These are phyloP conservation scores for Glaucomys volans DNA, from an alignment of 2,113 vertebrate genomes.

Conservation along the genomic window DNA sequence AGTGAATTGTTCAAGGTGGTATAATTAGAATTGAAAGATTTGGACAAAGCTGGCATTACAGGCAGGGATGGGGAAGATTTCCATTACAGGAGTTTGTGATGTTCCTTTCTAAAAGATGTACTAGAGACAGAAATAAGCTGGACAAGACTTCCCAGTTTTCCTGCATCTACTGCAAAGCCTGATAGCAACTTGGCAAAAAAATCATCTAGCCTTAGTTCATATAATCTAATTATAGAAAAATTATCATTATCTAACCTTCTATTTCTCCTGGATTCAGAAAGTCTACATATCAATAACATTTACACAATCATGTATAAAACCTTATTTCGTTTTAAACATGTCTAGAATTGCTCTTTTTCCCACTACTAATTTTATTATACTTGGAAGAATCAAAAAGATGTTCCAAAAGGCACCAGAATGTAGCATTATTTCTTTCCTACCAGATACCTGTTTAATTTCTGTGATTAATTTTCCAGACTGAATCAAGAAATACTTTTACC, in stretches of 20 bases:
- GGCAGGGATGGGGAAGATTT: neutral
- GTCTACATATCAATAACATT: neutral
- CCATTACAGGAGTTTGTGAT: neutral
- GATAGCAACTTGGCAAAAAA: neutral
- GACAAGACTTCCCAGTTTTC: neutral
- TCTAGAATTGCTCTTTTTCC: neutral
- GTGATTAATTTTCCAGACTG: conserved; percentile 36
- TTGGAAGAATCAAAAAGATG: neutral
- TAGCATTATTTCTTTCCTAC: neutral
- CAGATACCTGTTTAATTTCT: conserved; percentile 44
- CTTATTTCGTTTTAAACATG: conserved; percentile 14
- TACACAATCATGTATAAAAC: too few species aligned
- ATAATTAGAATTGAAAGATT: conserved; percentile 7
- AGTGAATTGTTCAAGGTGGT: neutral
- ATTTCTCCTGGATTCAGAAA: conserved; percentile 1
- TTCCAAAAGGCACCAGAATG: neutral
- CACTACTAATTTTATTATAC: neutral
- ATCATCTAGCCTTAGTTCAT: neutral
- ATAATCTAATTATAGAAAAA: neutral
- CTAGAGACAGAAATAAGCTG: neutral
- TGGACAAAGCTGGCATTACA: neutral
- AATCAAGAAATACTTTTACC: conserved; percentile 36
- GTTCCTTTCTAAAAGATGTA: neutral
- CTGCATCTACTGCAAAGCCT: neutral
- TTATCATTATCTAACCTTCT: neutral